Percentiles rank a stretch among this genome's conserved stretches.
phyloP scores from a whole-genome alignment of 2,888 invertebrate genomes.

The Napeogenes inachia region DNA sequence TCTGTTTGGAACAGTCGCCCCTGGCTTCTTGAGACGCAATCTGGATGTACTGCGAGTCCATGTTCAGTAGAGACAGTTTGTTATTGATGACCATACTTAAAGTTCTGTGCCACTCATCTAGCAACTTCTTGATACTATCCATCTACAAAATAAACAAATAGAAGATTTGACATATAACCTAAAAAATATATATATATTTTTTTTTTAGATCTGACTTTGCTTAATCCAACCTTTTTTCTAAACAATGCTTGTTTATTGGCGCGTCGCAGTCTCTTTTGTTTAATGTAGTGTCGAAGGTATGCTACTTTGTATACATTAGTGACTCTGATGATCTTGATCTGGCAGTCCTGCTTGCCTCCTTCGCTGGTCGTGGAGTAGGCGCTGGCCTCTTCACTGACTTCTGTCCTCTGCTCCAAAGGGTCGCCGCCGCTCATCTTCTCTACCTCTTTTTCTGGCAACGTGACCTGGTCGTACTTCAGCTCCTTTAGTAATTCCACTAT shows the following conservation, averaged over 20 bases:
- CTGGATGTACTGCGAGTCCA: conserved; percentile 47
- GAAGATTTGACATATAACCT: background rate
- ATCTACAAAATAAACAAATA: conserved; percentile 43
- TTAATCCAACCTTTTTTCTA: conserved; percentile 55
- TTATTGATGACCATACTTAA: conserved; percentile 58
- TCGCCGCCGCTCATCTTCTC: conserved; percentile 46
- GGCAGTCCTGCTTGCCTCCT: conserved; percentile 51
- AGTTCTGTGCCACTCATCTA: conserved; percentile 66
- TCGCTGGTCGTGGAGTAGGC: conserved; percentile 46
- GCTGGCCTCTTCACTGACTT: background rate
- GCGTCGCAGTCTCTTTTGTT: conserved; percentile 57
- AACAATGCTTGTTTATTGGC: conserved; percentile 56
- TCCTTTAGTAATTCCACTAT: conserved; percentile 54
- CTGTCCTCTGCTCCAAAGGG: conserved; percentile 40
- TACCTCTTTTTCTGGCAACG: conserved; percentile 35
- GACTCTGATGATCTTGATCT: conserved; percentile 64
- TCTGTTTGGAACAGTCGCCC: conserved; percentile 58
- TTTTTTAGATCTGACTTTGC: background rate
- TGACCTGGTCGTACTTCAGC: conserved; percentile 45
- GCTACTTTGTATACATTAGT: conserved; percentile 69
- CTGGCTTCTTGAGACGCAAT: conserved; percentile 59
- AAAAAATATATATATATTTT: background rate
- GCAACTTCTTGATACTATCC: conserved; percentile 55
- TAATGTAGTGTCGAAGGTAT: conserved; percentile 63
- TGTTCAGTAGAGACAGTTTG: conserved; percentile 47